Evolutionary conservation across 2,797 vertebrate species (phyloP), one percentile per base, ranked within the genome.

Genomic region (Lepilemur septentrionalis): DNA sequence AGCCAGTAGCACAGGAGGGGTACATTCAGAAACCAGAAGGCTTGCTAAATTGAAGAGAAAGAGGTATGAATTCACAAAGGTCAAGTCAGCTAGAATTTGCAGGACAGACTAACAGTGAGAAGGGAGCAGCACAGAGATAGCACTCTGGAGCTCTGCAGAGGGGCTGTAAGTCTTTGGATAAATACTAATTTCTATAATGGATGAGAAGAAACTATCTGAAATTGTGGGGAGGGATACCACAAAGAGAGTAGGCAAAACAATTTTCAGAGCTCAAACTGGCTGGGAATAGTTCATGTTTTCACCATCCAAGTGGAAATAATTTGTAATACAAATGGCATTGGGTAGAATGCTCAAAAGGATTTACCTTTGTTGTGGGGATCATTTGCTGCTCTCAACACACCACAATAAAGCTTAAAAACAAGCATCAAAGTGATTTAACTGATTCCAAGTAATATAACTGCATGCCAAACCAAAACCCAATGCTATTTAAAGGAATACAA

Each of bases 401-500:
- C 52, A 3, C 32, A 70, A 11, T 69, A 75, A 94, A 69, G 72
- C 25, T 82, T 82, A 35, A 75, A 67, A 80, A n/a, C 22, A 94
- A 61, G 28, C 23, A 65, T 82, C 52, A 89, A 67, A 84, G 67
- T 96, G 8, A 84, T 89, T 84, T 46, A 25, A 35, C n/a, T 84
- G n/a, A 50, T 78, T 88, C 52, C 38, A 88, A 88, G 30, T 46
- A 73, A 78, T 15, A 67, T 89, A 91, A 78, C 15, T 73, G n/a
- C 38, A 94, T 43, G n/a, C 38, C 38, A 92, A 65, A 96, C 69
- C 38, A 89, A 89, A 94, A 86, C 12, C 59, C 25, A 48, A 43
- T 38, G 14, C 35, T 69, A 18, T 79, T 73, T 84, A 59, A 92
- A 89, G 65, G 79, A 96, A 92, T 55, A 89, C 7, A 63, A 65